Evolutionary conservation across 2,888 invertebrate species (phyloP), one percentile per base, ranked within the genome.

Genomic region (Branchipolynoe longqiensis): DNA sequence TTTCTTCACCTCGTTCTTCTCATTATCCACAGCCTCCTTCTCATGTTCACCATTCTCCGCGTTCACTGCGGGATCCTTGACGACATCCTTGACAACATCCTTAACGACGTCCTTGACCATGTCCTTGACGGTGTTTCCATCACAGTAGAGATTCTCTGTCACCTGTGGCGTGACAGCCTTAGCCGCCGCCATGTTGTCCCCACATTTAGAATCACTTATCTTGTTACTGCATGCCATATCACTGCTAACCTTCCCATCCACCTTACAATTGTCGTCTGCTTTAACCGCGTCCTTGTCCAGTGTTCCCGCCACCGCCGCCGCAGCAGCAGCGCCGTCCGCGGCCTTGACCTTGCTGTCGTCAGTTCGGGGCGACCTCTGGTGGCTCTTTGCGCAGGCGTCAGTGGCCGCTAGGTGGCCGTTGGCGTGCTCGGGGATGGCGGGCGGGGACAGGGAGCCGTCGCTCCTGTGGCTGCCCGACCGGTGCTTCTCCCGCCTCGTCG

Each of bases 31-130:
- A 25, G 41, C 48, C 0, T 78, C 78, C 54, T 78, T 18, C 12
- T 78, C 78, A 38, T 69, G 69, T 38, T 69, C 69, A 1, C 69
- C 69, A n/a, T 69, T 69, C 28, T 78, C 78, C 22, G 41, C 54
- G 28, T 78, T 78, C 41, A 78, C 48, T 25, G 12, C 31, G 1
- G 62, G 33, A 38, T 36, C 69, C 36, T 69, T 38, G 3, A n/a
- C 25, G 22, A 22, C n/a, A 25, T 58, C n/a, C n/a, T 58, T 58
- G 22, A 58, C 25, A 25, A 14, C 58, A 14, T 58, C 58, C 14
- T 14, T n/a, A n/a, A n/a, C 58, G 22, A n/a, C 25, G 14, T 58
- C 25, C 22, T 58, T n/a, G 4, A n/a, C 25, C 58, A 58, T 8
- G n/a, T n/a, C 58, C 58, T 8, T 48, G 8, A 18, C 18, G 48